Evolutionary conservation across 2,888 invertebrate species (phyloP).

Genomic region (Nephrotoma appendiculata): DNA sequence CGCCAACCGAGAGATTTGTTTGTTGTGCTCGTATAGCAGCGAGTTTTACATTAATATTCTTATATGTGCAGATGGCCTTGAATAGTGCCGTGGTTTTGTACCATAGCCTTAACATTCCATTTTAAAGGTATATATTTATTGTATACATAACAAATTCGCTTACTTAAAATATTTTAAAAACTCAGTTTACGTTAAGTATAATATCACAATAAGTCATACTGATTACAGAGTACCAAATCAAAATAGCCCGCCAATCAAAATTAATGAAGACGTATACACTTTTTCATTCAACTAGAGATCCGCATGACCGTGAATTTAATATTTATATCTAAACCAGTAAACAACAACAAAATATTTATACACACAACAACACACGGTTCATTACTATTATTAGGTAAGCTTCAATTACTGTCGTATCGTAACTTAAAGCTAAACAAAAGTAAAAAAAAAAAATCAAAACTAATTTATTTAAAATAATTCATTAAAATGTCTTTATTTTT

Average conservation of each 20-base stretch:
- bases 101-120: background rate
- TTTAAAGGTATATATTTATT: background rate
- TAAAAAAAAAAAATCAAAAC: background rate
- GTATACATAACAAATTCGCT: background rate
- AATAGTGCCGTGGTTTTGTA: background rate
- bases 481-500: background rate
- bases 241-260: background rate
- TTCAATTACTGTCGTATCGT: background rate
- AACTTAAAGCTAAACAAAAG: background rate
- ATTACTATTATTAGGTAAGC: background rate
- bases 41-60: background rate
- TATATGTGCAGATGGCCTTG: background rate
- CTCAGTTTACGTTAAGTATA: no score
- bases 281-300: background rate
- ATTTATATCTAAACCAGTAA: background rate
- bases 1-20: background rate
- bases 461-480: background rate
- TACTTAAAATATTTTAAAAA: background rate
- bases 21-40: background rate
- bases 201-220: no score
- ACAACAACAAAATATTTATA: background rate
- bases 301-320: background rate
- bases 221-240: background rate
- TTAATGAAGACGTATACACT: background rate
- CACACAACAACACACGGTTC: background rate